These are phyloP conservation scores for Brassicogethes aeneus DNA, from an alignment of 2,888 invertebrate species.

Conservation along the genomic window DNA sequence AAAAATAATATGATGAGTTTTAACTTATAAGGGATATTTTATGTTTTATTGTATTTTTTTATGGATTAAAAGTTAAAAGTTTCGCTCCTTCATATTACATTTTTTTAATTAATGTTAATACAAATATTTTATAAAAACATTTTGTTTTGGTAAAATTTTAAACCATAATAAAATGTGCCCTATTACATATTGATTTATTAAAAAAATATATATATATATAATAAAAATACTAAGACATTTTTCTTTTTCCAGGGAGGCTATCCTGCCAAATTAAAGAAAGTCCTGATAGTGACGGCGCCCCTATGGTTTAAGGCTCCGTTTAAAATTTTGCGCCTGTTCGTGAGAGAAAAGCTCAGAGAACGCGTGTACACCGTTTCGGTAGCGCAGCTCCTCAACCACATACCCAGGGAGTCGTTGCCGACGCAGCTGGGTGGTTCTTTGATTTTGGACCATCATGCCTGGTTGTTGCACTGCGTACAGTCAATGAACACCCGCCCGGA, in stretches of 20 bases:
- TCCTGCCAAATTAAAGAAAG: constrained; percentile 94
- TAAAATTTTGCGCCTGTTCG: constrained; percentile 88
- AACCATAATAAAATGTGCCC: too few species aligned
- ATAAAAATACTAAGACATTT: too few species aligned
- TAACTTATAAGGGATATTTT: too few species aligned
- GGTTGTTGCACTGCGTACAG: constrained; percentile 55
- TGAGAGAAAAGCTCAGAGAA: constrained; percentile 90
- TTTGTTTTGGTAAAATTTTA: too few species aligned
- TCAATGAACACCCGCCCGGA: constrained; percentile 67
- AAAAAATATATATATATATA: too few species aligned
- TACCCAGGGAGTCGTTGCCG: constrained; percentile 83
- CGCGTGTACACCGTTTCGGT: constrained; percentile 91
- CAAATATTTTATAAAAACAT: too few species aligned
- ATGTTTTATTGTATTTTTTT: too few species aligned
- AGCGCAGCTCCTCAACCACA: constrained; percentile 81
- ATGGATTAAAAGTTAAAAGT: too few species aligned
- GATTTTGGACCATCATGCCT: constrained; percentile 81
- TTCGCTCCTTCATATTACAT: too few species aligned
- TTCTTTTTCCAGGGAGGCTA: constrained; percentile 80
- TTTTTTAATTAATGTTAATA: too few species aligned
- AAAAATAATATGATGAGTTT: too few species aligned
- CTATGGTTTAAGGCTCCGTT: constrained; percentile 98
- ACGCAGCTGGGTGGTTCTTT: constrained; percentile 80
- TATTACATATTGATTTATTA: too few species aligned
- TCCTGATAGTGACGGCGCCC: constrained; percentile 93